Base-by-base conservation (phyloP, 2,888 invertebrate species). In the Blastobasis adustella region DNA sequence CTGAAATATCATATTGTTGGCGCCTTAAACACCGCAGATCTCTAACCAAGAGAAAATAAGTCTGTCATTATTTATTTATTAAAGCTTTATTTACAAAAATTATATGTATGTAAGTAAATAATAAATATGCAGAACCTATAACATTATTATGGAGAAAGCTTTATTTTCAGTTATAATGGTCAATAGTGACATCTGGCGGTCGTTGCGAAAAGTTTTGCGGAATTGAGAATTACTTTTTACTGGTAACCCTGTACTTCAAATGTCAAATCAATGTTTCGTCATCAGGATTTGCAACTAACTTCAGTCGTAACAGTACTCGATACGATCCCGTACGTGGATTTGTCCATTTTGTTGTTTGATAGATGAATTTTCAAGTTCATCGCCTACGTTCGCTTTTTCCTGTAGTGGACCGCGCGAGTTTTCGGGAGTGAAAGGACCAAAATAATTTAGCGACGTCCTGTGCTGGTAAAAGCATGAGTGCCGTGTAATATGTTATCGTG, bases 381-480 rank as follows among this genome's bases (percentile, higher is more conserved):
- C 68, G 66, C 63, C 64, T 71, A 74, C 76, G 66, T 67, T 65
- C 62, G 65, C 42, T 72, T 68, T 76, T 72, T 68, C 71, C 78
- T 78, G 66, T 71, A 73, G 67, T 70, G 73, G 67, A 69, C 73
- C 65, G 63, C 65, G 63, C 59, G 75, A 65, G 62, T 61, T 58
- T 69, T 67, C 70, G 67, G 63, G 65, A 76, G 77, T 83, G 80
- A 81, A 78, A 74, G 72, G 71, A 67, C 60, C 59, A 65, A 58
- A 61, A 48, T 54, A 51, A 54, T 50, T 40, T 45, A 52, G 50
- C 44, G 47, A 49, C 50, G 37, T 43, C 47, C 58, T 58, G 54
- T 55, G 52, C 56, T 50, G 59, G 54, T 52, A 59, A 63, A 74
- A 82, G 71, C 64, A 85, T 86, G 85, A 72, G 62, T 76, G 58